Evolutionary conservation across 2,888 invertebrate genomes (phyloP), one percentile per base, ranked within the genome.

Genomic region (Rhagium mordax): DNA sequence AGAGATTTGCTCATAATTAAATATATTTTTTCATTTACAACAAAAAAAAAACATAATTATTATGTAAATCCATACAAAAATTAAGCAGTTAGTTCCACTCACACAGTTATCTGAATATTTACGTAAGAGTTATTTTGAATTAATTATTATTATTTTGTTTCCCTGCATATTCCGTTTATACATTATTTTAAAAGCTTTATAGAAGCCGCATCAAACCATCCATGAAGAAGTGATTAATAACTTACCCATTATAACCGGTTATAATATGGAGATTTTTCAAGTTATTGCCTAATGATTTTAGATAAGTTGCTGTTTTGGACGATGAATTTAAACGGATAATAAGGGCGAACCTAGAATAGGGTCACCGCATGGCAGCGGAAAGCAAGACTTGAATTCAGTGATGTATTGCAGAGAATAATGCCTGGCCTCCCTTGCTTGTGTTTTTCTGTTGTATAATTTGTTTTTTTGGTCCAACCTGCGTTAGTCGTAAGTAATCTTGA

Each of bases 311-410:
- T 49, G 24, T 62, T 64, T 64, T 64, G 27, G 49, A 29, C 64
- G 64, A 64, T 27, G 27, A 64, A 51, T 64, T 64, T 49, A 67
- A 51, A 48, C 51, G 48, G 57, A 15, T 2, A 16, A 13, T 20
- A 48, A 60, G 60, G 75, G 78, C 73, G 74, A 78, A 71, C 71
- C 75, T 72, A 51, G 78, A 79, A 79, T 75, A 74, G 78, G 79
- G 79, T 79, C 80, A 81, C 41, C 41, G 41, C n/a, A 76, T 74
- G 61, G 76, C 76, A 76, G 73, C 80, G 79, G 79, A 80, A 83
- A 81, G 79, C 81, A 80, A 79, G 81, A 80, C 81, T 79, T 79
- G 76, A 76, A 76, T 74, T 79, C 78, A 74, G 79, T 83, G 83
- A 83, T 83, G 76, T 79, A 83, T 81, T 76, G 78, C 78, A 71